phyloP scores from a whole-genome alignment of 1,140 invertebrate species.

The Drosophila baimaii region DNA sequence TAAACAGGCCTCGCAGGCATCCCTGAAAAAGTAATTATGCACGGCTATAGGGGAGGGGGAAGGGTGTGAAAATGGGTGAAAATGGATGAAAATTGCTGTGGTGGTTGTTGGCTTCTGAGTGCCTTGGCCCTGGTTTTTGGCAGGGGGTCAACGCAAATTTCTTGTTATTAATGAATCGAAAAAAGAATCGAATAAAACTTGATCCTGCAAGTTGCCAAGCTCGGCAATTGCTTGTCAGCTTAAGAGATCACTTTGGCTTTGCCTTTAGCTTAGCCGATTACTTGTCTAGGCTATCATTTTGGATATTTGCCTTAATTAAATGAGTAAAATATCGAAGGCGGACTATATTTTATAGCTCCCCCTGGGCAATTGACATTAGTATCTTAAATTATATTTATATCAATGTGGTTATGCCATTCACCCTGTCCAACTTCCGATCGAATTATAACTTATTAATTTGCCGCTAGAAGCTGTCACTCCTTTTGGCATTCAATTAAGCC shows the following conservation, averaged over 20 bases:
- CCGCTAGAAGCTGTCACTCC: constrained; percentile 11
- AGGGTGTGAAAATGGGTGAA: constrained; percentile 1
- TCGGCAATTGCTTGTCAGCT: background rate
- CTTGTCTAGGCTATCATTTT: no score
- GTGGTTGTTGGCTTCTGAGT: no score
- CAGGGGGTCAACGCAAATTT: background rate
- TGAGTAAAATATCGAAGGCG: background rate
- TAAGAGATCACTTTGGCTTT: background rate
- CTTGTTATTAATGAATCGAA: background rate
- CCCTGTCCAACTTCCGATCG: background rate
- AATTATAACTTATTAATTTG: constrained; percentile 33
- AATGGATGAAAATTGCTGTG: background rate
- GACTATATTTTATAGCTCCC: constrained; percentile 3
- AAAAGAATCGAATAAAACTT: background rate
- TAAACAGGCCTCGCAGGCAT: constrained; percentile 56
- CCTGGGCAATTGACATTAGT: background rate
- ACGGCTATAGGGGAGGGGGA: constrained; percentile 17
- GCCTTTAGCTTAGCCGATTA: no score
- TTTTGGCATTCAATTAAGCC: constrained; percentile 23
- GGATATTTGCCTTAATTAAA: background rate
- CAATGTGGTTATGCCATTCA: no score
- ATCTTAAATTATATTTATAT: no score
- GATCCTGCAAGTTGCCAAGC: background rate
- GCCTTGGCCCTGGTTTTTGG: background rate
- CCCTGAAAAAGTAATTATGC: constrained; percentile 74